These are phyloP conservation scores for Phoxinus dragarum DNA, from an alignment of 2,797 vertebrate species.

Conservation along the genomic window DNA sequence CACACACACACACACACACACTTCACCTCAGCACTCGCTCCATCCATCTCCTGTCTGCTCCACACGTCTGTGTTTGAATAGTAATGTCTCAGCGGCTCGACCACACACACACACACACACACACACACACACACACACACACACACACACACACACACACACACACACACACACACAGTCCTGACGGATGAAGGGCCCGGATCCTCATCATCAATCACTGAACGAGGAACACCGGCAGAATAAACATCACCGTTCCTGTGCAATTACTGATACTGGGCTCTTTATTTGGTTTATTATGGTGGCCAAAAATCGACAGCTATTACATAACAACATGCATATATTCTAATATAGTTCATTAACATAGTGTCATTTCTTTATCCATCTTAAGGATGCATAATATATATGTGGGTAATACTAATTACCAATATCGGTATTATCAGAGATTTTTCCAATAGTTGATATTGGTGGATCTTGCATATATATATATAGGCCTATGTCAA, in stretches of 20 bases:
- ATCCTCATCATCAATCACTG: conserved; percentile 13
- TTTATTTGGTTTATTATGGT: neutral
- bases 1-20: neutral
- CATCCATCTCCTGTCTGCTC: conserved; percentile 30
- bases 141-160: no score
- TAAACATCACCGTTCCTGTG: neutral
- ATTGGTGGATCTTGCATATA: neutral
- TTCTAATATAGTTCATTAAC: neutral
- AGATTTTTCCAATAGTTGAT: neutral
- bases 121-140: no score
- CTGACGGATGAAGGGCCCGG: neutral
- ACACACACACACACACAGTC: no score
- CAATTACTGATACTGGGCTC: neutral
- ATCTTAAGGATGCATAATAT: neutral
- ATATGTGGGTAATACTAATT: neutral
- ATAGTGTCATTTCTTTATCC: neutral
- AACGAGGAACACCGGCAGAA: neutral
- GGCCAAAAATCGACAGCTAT: neutral
- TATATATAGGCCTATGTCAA: no score
- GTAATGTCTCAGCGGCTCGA: conserved; percentile 17
- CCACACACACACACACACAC: neutral
- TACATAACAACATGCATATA: neutral
- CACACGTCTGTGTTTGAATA: neutral
- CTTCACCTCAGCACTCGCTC: conserved; percentile 29
- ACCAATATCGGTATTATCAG: neutral